phyloP scores from a whole-genome alignment of 2,888 invertebrate species.

The Trypoxylon attenuatum region DNA sequence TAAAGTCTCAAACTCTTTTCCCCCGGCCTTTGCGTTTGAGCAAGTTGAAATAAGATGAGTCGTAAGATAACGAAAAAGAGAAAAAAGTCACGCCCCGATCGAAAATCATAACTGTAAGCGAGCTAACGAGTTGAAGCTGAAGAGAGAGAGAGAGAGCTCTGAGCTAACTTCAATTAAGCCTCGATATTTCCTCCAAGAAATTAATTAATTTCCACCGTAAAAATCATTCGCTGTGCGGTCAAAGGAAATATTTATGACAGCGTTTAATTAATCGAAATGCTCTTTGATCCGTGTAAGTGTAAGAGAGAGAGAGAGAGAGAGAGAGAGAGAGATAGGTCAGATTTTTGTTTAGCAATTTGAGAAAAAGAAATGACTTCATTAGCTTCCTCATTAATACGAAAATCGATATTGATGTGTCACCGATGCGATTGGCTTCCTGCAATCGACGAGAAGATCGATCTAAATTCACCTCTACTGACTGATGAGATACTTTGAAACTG shows the following conservation, averaged over 20 bases:
- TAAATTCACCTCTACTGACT: too few species aligned
- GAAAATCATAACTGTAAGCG: conserved; percentile 3
- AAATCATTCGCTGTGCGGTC: background rate
- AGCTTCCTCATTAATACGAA: background rate
- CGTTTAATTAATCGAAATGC: conserved; percentile 24
- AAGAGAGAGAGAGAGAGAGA: too few species aligned
- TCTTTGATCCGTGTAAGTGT: too few species aligned
- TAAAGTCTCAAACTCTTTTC: too few species aligned
- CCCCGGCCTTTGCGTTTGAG: too few species aligned
- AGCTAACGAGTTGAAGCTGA: background rate
- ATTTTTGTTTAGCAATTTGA: background rate
- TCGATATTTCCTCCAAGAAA: background rate
- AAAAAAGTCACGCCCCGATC: too few species aligned
- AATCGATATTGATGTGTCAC: background rate
- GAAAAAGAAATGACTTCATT: conserved; percentile 1
- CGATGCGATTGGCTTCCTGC: too few species aligned
- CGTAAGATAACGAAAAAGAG: too few species aligned
- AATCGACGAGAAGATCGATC: background rate
- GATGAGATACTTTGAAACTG: too few species aligned
- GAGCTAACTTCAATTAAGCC: background rate
- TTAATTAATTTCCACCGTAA: conserved; percentile 1
- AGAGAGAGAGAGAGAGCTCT: background rate
- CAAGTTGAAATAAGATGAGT: too few species aligned
- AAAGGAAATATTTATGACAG: conserved; percentile 3
- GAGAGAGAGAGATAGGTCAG: too few species aligned